A percentile compares a stretch with the other conserved stretches of the same genome.
These are phyloP conservation scores for Blastobasis lacticolella DNA, from an alignment of 2,888 invertebrate species.

Conservation along the genomic window DNA sequence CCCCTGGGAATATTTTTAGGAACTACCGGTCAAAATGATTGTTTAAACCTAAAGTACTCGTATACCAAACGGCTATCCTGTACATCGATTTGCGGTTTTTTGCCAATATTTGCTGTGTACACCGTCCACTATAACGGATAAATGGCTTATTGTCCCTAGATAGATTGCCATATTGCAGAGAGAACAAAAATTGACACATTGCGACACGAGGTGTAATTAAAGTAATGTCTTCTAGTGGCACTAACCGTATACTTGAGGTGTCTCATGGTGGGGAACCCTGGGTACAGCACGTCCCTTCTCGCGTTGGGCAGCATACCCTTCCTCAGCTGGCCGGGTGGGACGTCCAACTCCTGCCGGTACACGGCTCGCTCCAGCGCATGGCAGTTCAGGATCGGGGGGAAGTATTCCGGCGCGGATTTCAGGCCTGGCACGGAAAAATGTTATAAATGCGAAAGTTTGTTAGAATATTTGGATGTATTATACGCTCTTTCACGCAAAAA, in stretches of 20 bases:
- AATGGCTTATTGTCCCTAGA: too few species aligned
- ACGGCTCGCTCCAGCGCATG: conserved; percentile 70
- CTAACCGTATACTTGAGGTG: conserved; percentile 86
- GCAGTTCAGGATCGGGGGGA: conserved; percentile 74
- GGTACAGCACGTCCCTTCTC: conserved; percentile 80
- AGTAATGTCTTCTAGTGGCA: conserved; percentile 11
- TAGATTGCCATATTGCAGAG: too few species aligned
- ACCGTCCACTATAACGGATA: too few species aligned
- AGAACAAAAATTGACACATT: background rate
- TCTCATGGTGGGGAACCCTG: conserved; percentile 94
- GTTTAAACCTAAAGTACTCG: too few species aligned
- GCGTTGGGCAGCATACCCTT: conserved; percentile 83
- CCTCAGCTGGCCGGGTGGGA: conserved; percentile 73
- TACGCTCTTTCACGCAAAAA: too few species aligned
- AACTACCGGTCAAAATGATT: too few species aligned
- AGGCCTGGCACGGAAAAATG: conserved; percentile 36
- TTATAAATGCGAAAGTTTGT: too few species aligned
- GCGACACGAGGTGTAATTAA: background rate
- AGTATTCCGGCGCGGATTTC: conserved; percentile 75
- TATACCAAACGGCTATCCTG: too few species aligned
- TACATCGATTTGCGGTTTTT: too few species aligned
- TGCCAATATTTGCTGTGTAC: too few species aligned
- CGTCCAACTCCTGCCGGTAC: conserved; percentile 72
- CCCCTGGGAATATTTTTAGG: too few species aligned
- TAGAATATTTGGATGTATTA: too few species aligned